Conservation (phyloP, 2,888 invertebrate genomes). For the Ligdia adustata region DNA sequence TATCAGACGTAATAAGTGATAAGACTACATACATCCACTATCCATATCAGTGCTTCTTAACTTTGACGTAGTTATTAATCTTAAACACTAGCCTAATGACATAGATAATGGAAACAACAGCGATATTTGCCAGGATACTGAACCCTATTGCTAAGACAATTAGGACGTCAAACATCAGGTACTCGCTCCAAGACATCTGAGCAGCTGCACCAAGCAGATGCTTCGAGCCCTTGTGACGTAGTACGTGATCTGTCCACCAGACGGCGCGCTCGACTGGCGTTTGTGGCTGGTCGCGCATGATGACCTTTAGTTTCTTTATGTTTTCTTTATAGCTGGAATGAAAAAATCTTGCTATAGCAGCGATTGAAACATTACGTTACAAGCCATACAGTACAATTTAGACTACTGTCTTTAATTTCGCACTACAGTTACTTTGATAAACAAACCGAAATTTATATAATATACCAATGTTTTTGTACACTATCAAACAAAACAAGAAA, state of each 20-base stretch:
- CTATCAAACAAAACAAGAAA: no score
- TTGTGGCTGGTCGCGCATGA: constrained; percentile 42
- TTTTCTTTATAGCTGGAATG: constrained; percentile 28
- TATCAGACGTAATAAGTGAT: no score
- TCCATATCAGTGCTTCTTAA: neutral
- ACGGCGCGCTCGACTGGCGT: constrained; percentile 41
- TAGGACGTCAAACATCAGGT: constrained; percentile 28
- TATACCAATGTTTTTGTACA: no score
- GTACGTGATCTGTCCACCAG: constrained; percentile 49
- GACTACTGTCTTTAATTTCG: no score
- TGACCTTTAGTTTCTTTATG: constrained; percentile 29
- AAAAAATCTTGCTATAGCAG: no score
- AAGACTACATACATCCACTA: no score
- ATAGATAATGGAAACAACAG: neutral
- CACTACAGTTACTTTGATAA: no score
- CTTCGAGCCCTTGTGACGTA: constrained; percentile 43
- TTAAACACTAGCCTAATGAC: neutral
- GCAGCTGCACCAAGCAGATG: constrained; percentile 42
- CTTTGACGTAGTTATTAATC: neutral
- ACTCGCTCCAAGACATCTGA: constrained; percentile 37
- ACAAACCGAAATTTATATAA: no score
- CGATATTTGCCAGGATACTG: neutral
- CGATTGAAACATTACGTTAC: no score
- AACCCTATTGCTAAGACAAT: constrained; percentile 3
- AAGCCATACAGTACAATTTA: no score